A percentile compares a stretch with the other conserved stretches of the same genome.
Conservation (phyloP, 2,888 invertebrate species). For the Drosophila kanekoi region DNA sequence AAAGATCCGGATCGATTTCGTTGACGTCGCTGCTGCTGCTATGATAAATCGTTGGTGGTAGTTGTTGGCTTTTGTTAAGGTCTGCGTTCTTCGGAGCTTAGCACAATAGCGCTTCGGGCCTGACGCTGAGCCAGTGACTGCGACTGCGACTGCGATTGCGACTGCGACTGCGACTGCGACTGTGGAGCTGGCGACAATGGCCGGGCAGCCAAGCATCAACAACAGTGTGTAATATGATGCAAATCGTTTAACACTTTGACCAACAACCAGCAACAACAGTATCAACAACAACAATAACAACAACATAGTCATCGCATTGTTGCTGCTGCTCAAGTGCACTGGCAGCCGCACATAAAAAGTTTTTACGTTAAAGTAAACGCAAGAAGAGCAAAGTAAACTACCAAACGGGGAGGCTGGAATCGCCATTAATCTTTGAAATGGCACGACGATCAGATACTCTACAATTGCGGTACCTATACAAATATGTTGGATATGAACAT, state of each 20-base stretch:
- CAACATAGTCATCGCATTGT: slow-evolving; percentile 60
- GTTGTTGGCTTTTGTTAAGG: slow-evolving; percentile 63
- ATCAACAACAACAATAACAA: slow-evolving; percentile 31
- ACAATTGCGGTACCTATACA: background rate
- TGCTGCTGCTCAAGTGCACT: slow-evolving; percentile 69
- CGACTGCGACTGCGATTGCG: slow-evolving; percentile 8
- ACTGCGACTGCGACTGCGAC: slow-evolving; percentile 21
- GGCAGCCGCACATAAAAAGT: slow-evolving; percentile 60
- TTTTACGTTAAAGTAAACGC: slow-evolving; percentile 62
- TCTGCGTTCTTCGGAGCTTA: slow-evolving; percentile 57
- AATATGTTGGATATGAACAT: too few relatives aligned
- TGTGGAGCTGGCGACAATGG: slow-evolving; percentile 66
- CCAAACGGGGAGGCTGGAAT: slow-evolving; percentile 37
- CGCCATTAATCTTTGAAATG: background rate
- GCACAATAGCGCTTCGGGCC: slow-evolving; percentile 71
- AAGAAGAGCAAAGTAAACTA: slow-evolving; percentile 57
- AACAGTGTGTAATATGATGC: slow-evolving; percentile 76
- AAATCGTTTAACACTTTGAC: slow-evolving; percentile 80
- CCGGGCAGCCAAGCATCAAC: slow-evolving; percentile 66
- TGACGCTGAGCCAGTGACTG: slow-evolving; percentile 22
- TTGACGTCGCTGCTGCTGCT: slow-evolving; percentile 71
- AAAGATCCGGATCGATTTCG: slow-evolving; percentile 78
- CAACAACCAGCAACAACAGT: slow-evolving; percentile 50
- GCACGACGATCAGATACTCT: slow-evolving; percentile 37
- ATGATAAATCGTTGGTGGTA: slow-evolving; percentile 74